Evolutionary conservation across 2,113 vertebrate species (phyloP).

Genomic region (Tylochromis polylepis): DNA sequence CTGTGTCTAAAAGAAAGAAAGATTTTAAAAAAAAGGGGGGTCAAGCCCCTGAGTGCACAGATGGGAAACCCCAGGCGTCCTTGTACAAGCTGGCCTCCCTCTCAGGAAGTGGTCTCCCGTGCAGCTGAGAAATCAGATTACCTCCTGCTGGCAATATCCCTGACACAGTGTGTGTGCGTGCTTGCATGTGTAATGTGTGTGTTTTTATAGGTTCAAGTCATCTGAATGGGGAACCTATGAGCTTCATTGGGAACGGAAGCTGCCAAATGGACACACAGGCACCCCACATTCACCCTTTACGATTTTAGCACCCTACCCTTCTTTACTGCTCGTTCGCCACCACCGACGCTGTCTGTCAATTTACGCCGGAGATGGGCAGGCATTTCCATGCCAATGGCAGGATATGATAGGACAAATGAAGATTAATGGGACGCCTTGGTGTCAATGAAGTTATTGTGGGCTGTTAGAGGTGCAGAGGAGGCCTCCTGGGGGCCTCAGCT

Average conservation of each 20-base stretch:
- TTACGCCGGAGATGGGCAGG: conserved; percentile 47
- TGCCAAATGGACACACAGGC: conserved; percentile 58
- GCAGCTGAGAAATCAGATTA: conserved; percentile 71
- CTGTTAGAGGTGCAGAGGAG: conserved; percentile 60
- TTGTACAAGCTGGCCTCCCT: conserved; percentile 51
- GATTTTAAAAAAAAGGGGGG: background rate
- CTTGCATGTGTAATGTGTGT: background rate
- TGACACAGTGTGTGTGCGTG: conserved; percentile 17
- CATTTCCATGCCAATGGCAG: conserved; percentile 81
- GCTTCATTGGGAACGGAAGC: conserved; percentile 60
- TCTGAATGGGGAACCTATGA: conserved; percentile 68
- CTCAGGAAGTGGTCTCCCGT: conserved; percentile 67
- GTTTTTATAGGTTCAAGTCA: conserved; percentile 16
- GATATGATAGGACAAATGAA: conserved; percentile 80
- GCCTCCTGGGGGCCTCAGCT: conserved; percentile 63
- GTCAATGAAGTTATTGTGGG: conserved; percentile 72
- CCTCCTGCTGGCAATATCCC: conserved; percentile 48
- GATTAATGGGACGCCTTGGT: conserved; percentile 75
- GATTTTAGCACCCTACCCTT: background rate
- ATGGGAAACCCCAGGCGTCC: conserved; percentile 48
- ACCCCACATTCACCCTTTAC: conserved; percentile 14
- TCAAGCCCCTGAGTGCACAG: conserved; percentile 46
- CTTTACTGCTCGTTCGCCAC: conserved; percentile 20
- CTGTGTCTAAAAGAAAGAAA: background rate
- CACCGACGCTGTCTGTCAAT: conserved; percentile 28